phyloP scores from a whole-genome alignment of 2,888 invertebrate species.

The Panorpa germanica region DNA sequence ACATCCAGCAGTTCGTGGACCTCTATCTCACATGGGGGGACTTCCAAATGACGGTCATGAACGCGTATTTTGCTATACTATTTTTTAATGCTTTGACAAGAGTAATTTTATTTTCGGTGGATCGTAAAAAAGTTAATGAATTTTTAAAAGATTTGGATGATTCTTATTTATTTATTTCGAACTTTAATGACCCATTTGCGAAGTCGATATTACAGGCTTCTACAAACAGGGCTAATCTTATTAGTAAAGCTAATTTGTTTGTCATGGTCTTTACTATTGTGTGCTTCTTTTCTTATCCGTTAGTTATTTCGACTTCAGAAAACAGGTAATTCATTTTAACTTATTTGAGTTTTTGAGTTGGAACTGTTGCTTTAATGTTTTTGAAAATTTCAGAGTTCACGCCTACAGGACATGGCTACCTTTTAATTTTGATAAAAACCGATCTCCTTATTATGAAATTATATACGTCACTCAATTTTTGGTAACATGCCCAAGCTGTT shows the following conservation, averaged over 20 bases:
- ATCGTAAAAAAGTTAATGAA: too few species aligned
- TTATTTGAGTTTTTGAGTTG: neutral
- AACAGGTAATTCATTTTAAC: too few species aligned
- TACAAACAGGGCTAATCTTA: constrained; percentile 15
- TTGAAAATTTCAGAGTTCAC: constrained; percentile 14
- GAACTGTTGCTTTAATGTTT: neutral
- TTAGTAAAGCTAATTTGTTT: constrained; percentile 18
- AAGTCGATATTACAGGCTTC: constrained; percentile 14
- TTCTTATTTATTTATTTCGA: constrained; percentile 11
- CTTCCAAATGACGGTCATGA: constrained; percentile 17
- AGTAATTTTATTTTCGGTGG: too few species aligned
- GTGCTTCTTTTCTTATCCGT: constrained; percentile 16
- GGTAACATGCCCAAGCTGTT: constrained; percentile 1
- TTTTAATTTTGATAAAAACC: constrained; percentile 16
- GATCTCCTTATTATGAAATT: constrained; percentile 19
- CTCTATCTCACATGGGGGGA: too few species aligned
- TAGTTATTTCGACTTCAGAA: too few species aligned
- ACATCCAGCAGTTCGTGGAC: too few species aligned
- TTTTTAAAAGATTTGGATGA: too few species aligned
- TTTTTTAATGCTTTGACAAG: constrained; percentile 18
- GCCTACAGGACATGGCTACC: constrained; percentile 19
- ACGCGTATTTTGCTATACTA: constrained; percentile 17
- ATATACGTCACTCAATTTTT: constrained; percentile 17
- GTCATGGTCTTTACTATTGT: constrained; percentile 17
- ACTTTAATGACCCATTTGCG: constrained; percentile 13